Base-by-base conservation (phyloP, 2,797 vertebrate species). In the Catamblyrhynchus diadema region DNA sequence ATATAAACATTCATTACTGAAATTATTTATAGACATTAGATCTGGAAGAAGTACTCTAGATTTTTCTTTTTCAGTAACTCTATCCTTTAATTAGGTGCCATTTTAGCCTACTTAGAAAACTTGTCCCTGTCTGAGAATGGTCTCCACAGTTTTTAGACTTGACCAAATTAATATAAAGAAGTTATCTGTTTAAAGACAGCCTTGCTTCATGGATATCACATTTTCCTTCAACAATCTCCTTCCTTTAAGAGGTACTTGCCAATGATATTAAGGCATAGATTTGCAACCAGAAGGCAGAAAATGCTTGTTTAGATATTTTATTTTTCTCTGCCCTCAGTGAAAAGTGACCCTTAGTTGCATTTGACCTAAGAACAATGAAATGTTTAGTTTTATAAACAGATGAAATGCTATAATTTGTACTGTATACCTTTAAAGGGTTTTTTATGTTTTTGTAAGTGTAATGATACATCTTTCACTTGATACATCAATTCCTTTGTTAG, bases 41-140 rank as follows among this genome's bases (percentile, higher is more conserved):
- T 18, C 56, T 78, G 18, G n/a, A 92, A 85, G 67, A 42, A 54
- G 3, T 23, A 71, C 20, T 73, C 30, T 24, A 21, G 8, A 28
- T 21, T 35, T 64, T 51, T 27, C 30, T 42, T 50, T 75, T n/a
- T 10, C 18, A 18, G 24, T 45, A 78, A 44, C 5, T 66, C 10
- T 86, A 19, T 93, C 83, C 48, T 94, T 94, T 62, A 93, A 33
- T 72, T 85, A 95, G 25, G 14, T 81, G 48, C 32, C 39, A 73
- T 88, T 97, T 93, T 89, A 64, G 79, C 35, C 32, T 92, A 35
- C 50, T 92, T 65, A 59, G 70, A 71, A 71, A 71, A 84, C 32
- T 32, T 65, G 4, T 28, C 9, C 21, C 21, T 93, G 45, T 70
- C 48, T 92, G 54, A 78, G 35, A 77, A 42, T 27, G 32, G 18